Percentiles rank a stretch among this genome's conserved stretches.
phyloP scores from a whole-genome alignment of 1,140 invertebrate genomes.

The Lamellibrachia luymesi region DNA sequence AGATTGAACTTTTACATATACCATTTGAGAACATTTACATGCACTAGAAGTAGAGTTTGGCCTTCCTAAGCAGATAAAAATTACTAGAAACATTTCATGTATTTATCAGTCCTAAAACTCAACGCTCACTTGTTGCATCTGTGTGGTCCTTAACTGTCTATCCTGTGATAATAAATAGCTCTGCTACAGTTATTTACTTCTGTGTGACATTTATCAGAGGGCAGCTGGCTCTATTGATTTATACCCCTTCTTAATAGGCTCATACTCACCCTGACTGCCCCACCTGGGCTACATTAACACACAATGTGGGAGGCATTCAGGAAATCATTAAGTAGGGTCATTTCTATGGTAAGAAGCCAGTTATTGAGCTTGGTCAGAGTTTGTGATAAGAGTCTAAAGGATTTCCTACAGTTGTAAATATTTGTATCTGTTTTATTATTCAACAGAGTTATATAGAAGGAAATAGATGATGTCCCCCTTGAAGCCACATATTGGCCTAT shows the following conservation, averaged over 20 bases:
- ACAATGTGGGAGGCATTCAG: background rate
- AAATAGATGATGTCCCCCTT: background rate
- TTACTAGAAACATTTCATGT: background rate
- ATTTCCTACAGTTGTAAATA: background rate
- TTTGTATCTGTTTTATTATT: background rate
- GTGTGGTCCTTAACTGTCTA: background rate
- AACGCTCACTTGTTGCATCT: background rate
- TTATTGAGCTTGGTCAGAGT: background rate
- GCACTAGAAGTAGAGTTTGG: background rate
- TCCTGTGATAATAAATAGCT: background rate
- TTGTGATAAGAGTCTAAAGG: background rate
- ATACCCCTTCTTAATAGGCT: background rate
- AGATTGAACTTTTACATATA: background rate
- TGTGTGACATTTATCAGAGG: background rate
- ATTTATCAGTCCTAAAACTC: background rate
- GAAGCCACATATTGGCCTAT: background rate
- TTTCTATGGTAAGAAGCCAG: background rate
- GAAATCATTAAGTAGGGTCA: background rate
- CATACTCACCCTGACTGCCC: background rate
- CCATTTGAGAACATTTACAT: background rate
- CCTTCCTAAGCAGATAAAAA: background rate
- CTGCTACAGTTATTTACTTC: background rate
- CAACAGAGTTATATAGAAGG: background rate
- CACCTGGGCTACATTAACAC: background rate
- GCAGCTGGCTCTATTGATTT: background rate